These are phyloP conservation scores for Indicator indicator DNA, from an alignment of 2,113 vertebrate genomes.

Conservation along the genomic window DNA sequence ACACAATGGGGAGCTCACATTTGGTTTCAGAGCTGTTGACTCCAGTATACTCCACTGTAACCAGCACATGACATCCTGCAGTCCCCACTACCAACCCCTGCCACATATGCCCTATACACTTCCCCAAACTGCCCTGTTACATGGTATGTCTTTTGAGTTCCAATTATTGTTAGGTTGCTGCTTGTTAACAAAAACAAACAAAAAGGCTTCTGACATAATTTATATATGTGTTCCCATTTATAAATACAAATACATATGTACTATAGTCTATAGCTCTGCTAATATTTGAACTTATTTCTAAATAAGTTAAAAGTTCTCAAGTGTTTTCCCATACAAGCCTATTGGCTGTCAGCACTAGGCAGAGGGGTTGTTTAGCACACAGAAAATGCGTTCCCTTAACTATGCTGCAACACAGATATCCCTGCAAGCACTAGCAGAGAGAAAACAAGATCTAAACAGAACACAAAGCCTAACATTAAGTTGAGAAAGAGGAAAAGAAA, in stretches of 20 bases:
- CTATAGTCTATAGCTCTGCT: neutral
- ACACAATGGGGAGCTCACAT: neutral
- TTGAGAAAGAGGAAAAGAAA: neutral
- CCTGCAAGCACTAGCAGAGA: neutral
- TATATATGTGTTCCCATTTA: neutral
- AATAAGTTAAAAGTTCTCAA: neutral
- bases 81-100: neutral
- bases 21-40: neutral
- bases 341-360: neutral
- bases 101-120: fast-evolving
- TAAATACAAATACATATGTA: neutral
- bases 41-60: neutral
- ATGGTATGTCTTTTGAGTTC: neutral
- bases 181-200: neutral
- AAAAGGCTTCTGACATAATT: neutral
- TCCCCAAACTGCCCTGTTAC: fast-evolving
- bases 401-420: neutral
- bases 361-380: neutral
- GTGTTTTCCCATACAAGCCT: neutral
- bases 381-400: neutral
- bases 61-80: neutral
- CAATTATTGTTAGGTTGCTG: neutral
- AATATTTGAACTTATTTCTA: neutral
- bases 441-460: neutral
- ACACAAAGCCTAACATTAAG: neutral